Evolutionary conservation across 1,140 invertebrate genomes (phyloP), one percentile per base, ranked within the genome.

Genomic region (Pectinophora gossypiella): DNA sequence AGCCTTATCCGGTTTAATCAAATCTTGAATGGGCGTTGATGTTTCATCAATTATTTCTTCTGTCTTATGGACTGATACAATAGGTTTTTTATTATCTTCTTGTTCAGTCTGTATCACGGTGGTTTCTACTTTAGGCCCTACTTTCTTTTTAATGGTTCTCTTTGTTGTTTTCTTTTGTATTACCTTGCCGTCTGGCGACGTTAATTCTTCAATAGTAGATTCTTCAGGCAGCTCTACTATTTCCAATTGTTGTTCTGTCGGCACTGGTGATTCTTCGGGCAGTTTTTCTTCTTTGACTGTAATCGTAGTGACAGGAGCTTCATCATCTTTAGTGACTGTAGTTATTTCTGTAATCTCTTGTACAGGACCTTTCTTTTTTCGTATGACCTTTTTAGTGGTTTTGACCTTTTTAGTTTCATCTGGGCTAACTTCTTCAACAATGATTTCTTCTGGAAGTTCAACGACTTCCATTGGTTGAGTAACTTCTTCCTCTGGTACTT

Each of bases 251-350:
- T n/a, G n/a, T n/a, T n/a, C n/a, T n/a, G n/a, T n/a, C n/a, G n/a
- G n/a, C n/a, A n/a, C n/a, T n/a, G 4, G 7, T 38, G 13, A 3
- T n/a, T 38, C 36, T 15, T 38, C 36, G 13, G 36, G 13, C n/a
- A n/a, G n/a, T 9, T 15, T n/a, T 38, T 38, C 7, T 38, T 38
- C 7, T 3, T 3, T 15, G 7, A 38, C 36, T n/a, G 7, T n/a
- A 70, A 43, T 70, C 70, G 63, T 82, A 62, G 61, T 64, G 49
- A 51, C 60, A 61, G 10, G 58, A 56, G 65, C 61, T 55, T 72
- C 62, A 13, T 59, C 56, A 50, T 83, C 72, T 55, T 64, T 59
- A 3, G 79, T 59, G 56, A 88, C 57, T 27, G 35, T 72, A 0
- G 65, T 44, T 19, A 15, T 12, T 35, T 70, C 48, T 20, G 63